Evolutionary conservation across 1,140 invertebrate genomes (phyloP).

Genomic region (Hyphantria cunea): DNA sequence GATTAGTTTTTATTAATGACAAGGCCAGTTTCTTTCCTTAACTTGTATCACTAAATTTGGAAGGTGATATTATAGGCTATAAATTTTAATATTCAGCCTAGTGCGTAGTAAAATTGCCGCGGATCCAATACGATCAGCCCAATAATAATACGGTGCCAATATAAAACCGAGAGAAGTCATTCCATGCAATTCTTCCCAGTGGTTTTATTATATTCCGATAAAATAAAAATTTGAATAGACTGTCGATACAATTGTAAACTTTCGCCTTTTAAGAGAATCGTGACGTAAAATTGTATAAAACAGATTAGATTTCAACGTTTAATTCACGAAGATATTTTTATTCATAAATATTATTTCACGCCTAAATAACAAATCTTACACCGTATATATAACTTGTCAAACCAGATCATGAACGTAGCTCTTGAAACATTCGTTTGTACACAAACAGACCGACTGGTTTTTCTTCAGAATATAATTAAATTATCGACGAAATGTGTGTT

Average conservation of each 20-base stretch:
- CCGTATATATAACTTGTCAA: slow-evolving; percentile 20
- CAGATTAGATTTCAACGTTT: slow-evolving; percentile 10
- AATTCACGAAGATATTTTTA: slow-evolving; percentile 9
- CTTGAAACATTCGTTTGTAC: slow-evolving; percentile 28
- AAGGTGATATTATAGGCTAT: slow-evolving; percentile 1
- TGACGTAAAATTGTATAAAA: slow-evolving; percentile 14
- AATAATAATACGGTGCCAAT: slow-evolving; percentile 38
- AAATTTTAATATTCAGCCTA: slow-evolving; percentile 5
- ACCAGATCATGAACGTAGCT: slow-evolving; percentile 21
- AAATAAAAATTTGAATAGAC: slow-evolving; percentile 38
- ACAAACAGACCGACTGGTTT: slow-evolving; percentile 33
- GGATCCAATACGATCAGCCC: slow-evolving; percentile 38
- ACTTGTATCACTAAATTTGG: slow-evolving; percentile 5
- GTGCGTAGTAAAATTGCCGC: slow-evolving; percentile 38
- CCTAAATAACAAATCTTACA: slow-evolving; percentile 16
- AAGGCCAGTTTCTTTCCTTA: slow-evolving; percentile 2
- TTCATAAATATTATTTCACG: slow-evolving; percentile 24
- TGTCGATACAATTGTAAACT: slow-evolving; percentile 23
- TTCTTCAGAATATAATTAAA: slow-evolving; percentile 38
- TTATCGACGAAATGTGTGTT: slow-evolving; percentile 12
- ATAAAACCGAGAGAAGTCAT: slow-evolving; percentile 41
- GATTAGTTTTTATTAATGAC: not conserved
- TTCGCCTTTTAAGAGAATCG: slow-evolving; percentile 24
- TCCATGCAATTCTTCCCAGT: slow-evolving; percentile 49
- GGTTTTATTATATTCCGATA: slow-evolving; percentile 36